A percentile compares a stretch with the other conserved stretches of the same genome.
Conservation (phyloP, 2,113 vertebrate species). For the Anoplopoma fimbria region DNA sequence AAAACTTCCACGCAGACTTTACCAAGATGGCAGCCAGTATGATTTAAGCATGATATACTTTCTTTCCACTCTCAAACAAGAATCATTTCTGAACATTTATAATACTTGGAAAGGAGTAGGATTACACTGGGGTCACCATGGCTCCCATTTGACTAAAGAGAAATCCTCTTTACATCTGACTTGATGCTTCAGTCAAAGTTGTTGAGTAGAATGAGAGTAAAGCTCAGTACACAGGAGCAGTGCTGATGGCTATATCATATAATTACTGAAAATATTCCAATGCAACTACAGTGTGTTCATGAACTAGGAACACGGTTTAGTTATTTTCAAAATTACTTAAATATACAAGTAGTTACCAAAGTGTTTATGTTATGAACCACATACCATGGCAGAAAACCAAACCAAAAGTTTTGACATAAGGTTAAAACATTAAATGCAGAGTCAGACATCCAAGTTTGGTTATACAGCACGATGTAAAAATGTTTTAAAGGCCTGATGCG, state of each 20-base stretch:
- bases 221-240: neutral
- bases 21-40: conserved; percentile 7
- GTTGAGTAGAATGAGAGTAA: neutral
- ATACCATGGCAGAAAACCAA: conserved; percentile 38
- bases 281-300: neutral
- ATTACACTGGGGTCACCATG: neutral
- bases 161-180: neutral
- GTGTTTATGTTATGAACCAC: conserved; percentile 28
- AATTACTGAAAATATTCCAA: neutral
- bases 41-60: neutral
- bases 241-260: neutral
- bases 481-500: conserved; percentile 37
- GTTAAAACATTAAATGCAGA: conserved; percentile 41
- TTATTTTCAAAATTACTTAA: conserved; percentile 32
- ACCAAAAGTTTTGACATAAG: conserved; percentile 47
- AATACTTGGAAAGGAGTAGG: neutral
- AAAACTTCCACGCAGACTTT: conserved; percentile 12
- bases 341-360: conserved; percentile 12
- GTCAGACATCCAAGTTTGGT: conserved; percentile 27
- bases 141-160: neutral
- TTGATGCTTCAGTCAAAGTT: conserved; percentile 7
- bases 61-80: neutral
- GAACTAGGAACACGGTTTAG: neutral
- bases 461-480: conserved; percentile 41
- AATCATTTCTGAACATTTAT: neutral